These are phyloP conservation scores for Gnathonemus longibarbis DNA, from an alignment of 2,113 vertebrate species.

Conservation along the genomic window DNA sequence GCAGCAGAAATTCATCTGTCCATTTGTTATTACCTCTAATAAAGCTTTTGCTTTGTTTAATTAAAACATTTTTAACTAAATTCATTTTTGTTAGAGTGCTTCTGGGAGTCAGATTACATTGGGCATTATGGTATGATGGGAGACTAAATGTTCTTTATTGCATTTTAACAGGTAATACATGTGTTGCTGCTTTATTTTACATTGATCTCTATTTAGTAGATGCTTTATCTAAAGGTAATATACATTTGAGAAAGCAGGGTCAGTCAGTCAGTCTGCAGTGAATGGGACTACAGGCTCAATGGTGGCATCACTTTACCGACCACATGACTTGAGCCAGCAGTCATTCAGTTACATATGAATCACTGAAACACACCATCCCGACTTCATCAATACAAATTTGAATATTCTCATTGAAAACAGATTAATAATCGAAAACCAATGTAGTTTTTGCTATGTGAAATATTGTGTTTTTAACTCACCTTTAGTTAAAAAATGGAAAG, in stretches of 20 bases:
- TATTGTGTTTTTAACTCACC: background rate
- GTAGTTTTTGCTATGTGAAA: background rate
- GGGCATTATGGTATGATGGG: background rate
- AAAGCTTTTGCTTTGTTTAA: background rate
- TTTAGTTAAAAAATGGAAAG: background rate
- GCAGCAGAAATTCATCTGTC: background rate
- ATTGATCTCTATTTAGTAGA: background rate
- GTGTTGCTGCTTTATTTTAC: background rate
- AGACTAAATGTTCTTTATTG: background rate
- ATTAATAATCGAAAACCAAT: background rate
- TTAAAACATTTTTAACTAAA: background rate
- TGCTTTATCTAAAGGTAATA: background rate
- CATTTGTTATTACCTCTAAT: background rate
- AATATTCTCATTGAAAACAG: background rate
- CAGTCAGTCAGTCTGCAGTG: background rate
- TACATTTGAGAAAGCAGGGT: background rate
- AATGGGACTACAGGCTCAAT: background rate
- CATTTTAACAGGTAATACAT: background rate
- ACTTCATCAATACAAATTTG: background rate
- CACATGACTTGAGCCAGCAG: background rate
- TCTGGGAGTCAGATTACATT: background rate
- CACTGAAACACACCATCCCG: background rate
- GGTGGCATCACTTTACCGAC: background rate
- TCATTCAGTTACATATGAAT: background rate
- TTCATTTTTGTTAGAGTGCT: background rate